Evolutionary conservation across 2,888 invertebrate genomes (phyloP).

Genomic region (Mythimna loreyi): DNA sequence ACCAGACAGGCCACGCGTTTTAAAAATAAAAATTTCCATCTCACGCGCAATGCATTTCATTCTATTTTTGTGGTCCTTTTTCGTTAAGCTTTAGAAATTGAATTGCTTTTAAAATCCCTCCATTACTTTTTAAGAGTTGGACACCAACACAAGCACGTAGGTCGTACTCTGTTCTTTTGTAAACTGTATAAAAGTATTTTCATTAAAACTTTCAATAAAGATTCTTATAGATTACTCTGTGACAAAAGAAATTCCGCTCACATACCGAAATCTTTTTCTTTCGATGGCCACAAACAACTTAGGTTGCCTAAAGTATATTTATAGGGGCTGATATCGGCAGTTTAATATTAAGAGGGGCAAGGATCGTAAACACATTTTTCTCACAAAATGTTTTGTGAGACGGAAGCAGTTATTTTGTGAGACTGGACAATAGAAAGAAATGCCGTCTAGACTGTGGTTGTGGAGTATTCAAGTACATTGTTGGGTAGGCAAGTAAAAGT

Average conservation of each 20-base stretch:
- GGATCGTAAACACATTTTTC: constrained; percentile 43
- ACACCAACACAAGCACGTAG: constrained; percentile 8
- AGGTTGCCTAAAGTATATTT: constrained; percentile 40
- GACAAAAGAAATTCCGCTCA: constrained; percentile 48
- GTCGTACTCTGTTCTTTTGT: constrained; percentile 22
- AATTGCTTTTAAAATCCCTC: constrained; percentile 24
- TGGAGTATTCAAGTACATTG: constrained; percentile 19
- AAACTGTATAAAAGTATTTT: constrained; percentile 51
- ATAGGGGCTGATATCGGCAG: constrained; percentile 41
- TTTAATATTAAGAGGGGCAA: constrained; percentile 23
- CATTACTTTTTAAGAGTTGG: constrained; percentile 22
- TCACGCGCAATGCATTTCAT: constrained; percentile 4
- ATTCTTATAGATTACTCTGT: constrained; percentile 36
- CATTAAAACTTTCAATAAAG: constrained; percentile 51
- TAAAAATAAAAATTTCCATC: constrained; percentile 14
- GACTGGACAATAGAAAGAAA: constrained; percentile 29
- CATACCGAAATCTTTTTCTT: constrained; percentile 44
- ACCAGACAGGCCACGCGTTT: constrained; percentile 33
- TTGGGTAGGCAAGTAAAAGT: constrained; percentile 11
- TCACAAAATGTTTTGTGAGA: constrained; percentile 24
- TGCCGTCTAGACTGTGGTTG: constrained; percentile 48
- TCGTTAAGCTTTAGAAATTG: constrained; percentile 6
- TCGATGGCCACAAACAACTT: constrained; percentile 35
- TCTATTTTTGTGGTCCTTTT: constrained; percentile 4
- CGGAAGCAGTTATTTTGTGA: constrained; percentile 29